These are phyloP conservation scores for Ectemnius lituratus DNA, from an alignment of 2,888 invertebrate species.

Conservation along the genomic window DNA sequence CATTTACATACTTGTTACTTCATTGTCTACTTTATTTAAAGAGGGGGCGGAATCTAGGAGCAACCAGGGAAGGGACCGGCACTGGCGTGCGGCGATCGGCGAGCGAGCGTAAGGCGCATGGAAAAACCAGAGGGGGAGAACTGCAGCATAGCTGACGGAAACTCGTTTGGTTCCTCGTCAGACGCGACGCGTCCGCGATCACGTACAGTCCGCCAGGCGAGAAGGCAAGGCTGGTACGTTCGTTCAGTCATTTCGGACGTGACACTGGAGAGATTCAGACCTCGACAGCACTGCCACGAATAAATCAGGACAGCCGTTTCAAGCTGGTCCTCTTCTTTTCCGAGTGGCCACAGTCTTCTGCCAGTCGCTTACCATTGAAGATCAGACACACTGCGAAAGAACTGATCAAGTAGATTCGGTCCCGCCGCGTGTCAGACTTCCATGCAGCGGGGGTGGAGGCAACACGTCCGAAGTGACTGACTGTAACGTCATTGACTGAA, in stretches of 20 bases:
- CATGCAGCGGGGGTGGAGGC: slow-evolving; percentile 43
- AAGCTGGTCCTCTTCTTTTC: slow-evolving; percentile 11
- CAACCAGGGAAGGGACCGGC: slow-evolving; percentile 21
- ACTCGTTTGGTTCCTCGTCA: slow-evolving; percentile 51
- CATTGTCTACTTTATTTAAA: background rate
- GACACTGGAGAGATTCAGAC: slow-evolving; percentile 10
- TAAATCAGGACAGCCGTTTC: background rate
- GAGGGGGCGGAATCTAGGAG: slow-evolving; percentile 10
- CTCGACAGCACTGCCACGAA: slow-evolving; percentile 35
- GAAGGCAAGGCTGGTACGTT: slow-evolving; percentile 38
- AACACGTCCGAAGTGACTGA: slow-evolving; percentile 51
- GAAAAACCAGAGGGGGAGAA: slow-evolving; percentile 52
- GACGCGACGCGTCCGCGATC: slow-evolving; percentile 65
- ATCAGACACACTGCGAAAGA: background rate
- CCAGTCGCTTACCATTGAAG: too few species aligned
- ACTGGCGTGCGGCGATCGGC: slow-evolving; percentile 27
- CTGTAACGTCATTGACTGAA: slow-evolving; percentile 43
- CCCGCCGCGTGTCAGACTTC: slow-evolving; percentile 28
- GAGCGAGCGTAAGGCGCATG: slow-evolving; percentile 43
- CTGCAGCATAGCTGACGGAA: slow-evolving; percentile 65
- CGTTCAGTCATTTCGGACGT: slow-evolving; percentile 52
- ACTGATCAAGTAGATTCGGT: slow-evolving; percentile 11
- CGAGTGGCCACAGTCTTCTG: background rate
- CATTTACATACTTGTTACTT: too few species aligned
- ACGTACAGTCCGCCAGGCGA: slow-evolving; percentile 57